Evolutionary conservation across 2,797 vertebrate species (phyloP).

Genomic region (Chiroxiphia lanceolata): DNA sequence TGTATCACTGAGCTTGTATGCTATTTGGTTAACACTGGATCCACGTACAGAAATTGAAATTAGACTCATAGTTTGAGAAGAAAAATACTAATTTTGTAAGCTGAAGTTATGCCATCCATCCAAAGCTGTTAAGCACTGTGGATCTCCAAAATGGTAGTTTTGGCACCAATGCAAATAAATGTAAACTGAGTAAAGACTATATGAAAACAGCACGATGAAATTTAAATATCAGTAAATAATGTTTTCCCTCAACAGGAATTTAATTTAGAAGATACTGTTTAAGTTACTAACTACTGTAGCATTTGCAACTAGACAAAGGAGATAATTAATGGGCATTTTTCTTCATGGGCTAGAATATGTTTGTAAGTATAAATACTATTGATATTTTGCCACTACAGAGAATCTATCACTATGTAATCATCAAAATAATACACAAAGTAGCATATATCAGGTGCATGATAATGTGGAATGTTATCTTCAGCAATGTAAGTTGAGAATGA

Average conservation of each 20-base stretch:
- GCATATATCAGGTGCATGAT: not conserved
- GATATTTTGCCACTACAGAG: not conserved
- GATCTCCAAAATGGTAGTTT: not conserved
- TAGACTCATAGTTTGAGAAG: not conserved
- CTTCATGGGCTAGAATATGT: not conserved
- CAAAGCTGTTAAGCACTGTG: not conserved
- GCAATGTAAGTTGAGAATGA: not conserved
- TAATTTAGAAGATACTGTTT: not conserved
- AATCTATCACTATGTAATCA: not conserved
- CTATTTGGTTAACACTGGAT: not conserved
- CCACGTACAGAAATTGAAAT: not conserved
- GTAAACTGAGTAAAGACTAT: slow-evolving; percentile 12
- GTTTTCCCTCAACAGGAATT: not conserved
- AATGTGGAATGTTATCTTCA: not conserved
- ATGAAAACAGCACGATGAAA: slow-evolving; percentile 40
- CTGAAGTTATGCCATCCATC: not conserved
- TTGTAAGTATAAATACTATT: not conserved
- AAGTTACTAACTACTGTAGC: not conserved
- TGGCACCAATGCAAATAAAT: slow-evolving; percentile 2
- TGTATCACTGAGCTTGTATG: not conserved
- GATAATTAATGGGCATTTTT: not conserved
- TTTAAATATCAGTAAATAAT: slow-evolving; percentile 29
- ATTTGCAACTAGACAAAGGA: not conserved
- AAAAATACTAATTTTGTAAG: not conserved
- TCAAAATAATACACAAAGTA: not conserved